Conservation (phyloP, 2,888 invertebrate genomes). For the Pharmacophagus antenor region DNA sequence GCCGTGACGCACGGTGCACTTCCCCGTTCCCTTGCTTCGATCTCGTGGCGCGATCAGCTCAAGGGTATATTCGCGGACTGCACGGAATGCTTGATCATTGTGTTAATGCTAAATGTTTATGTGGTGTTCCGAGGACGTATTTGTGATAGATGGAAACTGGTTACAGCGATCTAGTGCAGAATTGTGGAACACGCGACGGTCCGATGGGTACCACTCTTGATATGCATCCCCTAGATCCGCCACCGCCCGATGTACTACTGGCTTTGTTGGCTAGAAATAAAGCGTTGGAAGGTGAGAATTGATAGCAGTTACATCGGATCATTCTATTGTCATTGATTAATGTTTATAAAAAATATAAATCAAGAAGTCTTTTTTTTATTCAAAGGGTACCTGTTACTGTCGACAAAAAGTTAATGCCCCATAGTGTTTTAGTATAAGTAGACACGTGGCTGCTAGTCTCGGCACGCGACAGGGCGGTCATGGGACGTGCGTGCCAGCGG, state of each 20-base stretch:
- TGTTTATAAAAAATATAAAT: neutral
- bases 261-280: slow-evolving; percentile 93
- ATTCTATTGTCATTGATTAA: neutral
- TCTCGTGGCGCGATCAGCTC: slow-evolving; percentile 49
- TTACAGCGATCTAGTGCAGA: slow-evolving; percentile 54
- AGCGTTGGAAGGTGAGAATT: slow-evolving; percentile 89
- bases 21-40: slow-evolving; percentile 40
- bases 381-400: slow-evolving; percentile 8
- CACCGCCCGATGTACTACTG: slow-evolving; percentile 91
- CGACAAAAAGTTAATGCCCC: slow-evolving; percentile 36
- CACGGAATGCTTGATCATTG: slow-evolving; percentile 52
- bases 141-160: slow-evolving; percentile 55
- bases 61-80: slow-evolving; percentile 41
- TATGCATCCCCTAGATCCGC: slow-evolving; percentile 75
- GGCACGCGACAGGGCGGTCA: slow-evolving; percentile 37
- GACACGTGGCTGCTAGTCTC: slow-evolving; percentile 39
- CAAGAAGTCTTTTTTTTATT: too few species aligned
- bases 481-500: slow-evolving; percentile 34
- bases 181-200: slow-evolving; percentile 52
- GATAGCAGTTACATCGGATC: neutral
- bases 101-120: slow-evolving; percentile 46
- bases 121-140: slow-evolving; percentile 53
- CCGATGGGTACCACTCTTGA: slow-evolving; percentile 61
- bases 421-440: slow-evolving; percentile 53
- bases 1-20: slow-evolving; percentile 56